A percentile compares a stretch with the other conserved stretches of the same genome.
These are phyloP conservation scores for Anguilla megastoma DNA, from an alignment of 2,797 vertebrate genomes.

Conservation along the genomic window DNA sequence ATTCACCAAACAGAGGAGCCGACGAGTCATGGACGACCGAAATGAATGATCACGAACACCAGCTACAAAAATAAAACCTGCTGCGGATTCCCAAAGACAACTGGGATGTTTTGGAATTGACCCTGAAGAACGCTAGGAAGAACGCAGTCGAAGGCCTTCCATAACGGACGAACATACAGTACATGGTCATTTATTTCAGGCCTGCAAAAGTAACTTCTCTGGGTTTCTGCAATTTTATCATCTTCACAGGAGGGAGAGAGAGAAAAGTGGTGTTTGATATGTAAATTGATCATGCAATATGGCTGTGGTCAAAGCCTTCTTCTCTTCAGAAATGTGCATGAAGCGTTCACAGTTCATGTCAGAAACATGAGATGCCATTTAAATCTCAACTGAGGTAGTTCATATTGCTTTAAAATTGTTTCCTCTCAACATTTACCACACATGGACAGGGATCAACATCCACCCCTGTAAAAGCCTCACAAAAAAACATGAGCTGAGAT, in stretches of 20 bases:
- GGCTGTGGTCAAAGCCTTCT: background rate
- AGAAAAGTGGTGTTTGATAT: slow-evolving; percentile 10
- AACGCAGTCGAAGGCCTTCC: background rate
- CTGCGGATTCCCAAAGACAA: background rate
- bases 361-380: background rate
- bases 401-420: background rate
- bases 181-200: background rate
- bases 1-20: background rate
- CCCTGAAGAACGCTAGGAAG: background rate
- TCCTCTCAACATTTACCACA: background rate
- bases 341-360: background rate
- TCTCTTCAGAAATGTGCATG: background rate
- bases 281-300: background rate
- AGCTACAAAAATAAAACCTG: background rate
- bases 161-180: background rate
- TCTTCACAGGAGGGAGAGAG: background rate
- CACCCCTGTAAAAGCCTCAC: background rate
- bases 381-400: background rate
- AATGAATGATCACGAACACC: background rate
- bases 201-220: background rate
- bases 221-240: background rate
- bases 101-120: slow-evolving; percentile 14
- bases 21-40: background rate
- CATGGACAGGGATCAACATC: background rate
- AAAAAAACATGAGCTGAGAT: background rate